These are phyloP conservation scores for Orientallactaga bullata DNA, from an alignment of 2,113 vertebrate genomes.

Conservation along the genomic window DNA sequence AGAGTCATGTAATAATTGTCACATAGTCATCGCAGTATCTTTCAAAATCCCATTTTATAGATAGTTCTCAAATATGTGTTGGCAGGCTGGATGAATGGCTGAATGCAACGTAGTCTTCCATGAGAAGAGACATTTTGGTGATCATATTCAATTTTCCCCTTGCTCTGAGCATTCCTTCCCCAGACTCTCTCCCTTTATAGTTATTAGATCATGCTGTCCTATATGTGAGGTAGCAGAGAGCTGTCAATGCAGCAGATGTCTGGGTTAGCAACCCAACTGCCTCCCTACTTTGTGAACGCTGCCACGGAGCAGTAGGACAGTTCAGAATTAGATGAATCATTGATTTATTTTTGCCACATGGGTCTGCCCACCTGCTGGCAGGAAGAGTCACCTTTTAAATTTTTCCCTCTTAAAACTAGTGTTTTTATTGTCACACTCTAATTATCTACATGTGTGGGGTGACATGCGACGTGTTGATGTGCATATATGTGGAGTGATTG, in stretches of 20 bases:
- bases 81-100: not conserved
- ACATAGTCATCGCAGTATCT: not conserved
- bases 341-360: slow-evolving; percentile 23
- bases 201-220: slow-evolving; percentile 3
- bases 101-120: not conserved
- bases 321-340: slow-evolving; percentile 64
- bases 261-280: slow-evolving; percentile 48
- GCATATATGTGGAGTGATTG: not conserved
- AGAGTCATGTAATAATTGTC: not conserved
- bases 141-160: not conserved
- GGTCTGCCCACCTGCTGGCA: slow-evolving; percentile 63
- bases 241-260: slow-evolving; percentile 56
- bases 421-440: no score
- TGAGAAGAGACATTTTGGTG: not conserved
- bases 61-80: not conserved
- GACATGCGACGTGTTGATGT: not conserved
- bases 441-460: not conserved
- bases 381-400: not conserved
- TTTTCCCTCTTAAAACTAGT: not conserved
- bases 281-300: slow-evolving; percentile 27
- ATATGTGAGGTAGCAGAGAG: slow-evolving; percentile 58
- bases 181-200: not conserved
- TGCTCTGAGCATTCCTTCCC: slow-evolving; percentile 17
- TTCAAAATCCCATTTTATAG: not conserved
- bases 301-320: slow-evolving; percentile 16